Evolutionary conservation across 2,888 invertebrate genomes (phyloP).

Genomic region (Xestia sexstrigata): DNA sequence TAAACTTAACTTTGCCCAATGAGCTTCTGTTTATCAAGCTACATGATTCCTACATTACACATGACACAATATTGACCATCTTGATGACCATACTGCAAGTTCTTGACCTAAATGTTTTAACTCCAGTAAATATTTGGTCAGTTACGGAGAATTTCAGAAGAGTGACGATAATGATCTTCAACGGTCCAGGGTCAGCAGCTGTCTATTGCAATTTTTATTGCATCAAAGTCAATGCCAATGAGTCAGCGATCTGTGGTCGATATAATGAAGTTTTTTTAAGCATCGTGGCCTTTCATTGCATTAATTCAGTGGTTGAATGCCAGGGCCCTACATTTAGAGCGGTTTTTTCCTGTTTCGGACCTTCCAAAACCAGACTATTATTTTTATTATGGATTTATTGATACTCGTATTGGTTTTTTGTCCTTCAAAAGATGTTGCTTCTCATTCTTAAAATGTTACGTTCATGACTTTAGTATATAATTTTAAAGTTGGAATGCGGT

Average conservation of each 20-base stretch:
- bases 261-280: not conserved
- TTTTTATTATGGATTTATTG: not conserved
- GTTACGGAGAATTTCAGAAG: constrained; percentile 7
- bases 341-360: not conserved
- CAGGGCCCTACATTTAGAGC: constrained; percentile 8
- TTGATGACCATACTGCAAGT: constrained; percentile 8
- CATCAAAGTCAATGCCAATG: constrained; percentile 33
- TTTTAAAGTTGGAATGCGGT: constrained; percentile 8
- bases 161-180: constrained; percentile 33
- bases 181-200: constrained; percentile 38
- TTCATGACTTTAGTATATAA: not conserved
- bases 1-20: constrained; percentile 3
- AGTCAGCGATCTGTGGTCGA: not conserved
- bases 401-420: not conserved
- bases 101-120: constrained; percentile 58
- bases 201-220: constrained; percentile 35
- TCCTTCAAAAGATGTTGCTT: not conserved
- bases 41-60: constrained; percentile 23
- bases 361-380: not conserved
- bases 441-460: not conserved
- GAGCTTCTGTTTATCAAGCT: constrained; percentile 31
- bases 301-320: constrained; percentile 2
- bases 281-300: constrained; percentile 17
- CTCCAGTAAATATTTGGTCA: constrained; percentile 48
- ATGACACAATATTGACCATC: constrained; percentile 54